phyloP scores from a whole-genome alignment of 2,797 vertebrate species.

The Xenentodon cancila region DNA sequence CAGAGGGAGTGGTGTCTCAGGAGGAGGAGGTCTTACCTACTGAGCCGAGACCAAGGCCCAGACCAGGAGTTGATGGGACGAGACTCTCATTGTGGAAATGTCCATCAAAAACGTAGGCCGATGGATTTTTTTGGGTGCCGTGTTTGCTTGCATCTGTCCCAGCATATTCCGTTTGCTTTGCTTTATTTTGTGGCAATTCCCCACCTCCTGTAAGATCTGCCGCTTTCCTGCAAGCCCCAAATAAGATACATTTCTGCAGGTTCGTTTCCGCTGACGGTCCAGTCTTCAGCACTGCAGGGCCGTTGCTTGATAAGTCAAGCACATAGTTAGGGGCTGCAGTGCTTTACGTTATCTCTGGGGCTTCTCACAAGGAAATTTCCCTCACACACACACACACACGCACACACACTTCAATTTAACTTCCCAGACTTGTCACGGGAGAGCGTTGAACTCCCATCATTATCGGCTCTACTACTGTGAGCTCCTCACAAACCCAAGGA shows the following conservation, averaged over 20 bases:
- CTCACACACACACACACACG: not conserved
- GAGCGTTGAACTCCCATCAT: conserved; percentile 39
- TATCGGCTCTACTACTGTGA: conserved; percentile 57
- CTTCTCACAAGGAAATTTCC: conserved; percentile 15
- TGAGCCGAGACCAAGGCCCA: conserved; percentile 45
- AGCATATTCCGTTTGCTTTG: conserved; percentile 33
- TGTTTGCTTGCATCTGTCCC: conserved; percentile 33
- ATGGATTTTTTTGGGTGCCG: conserved; percentile 39
- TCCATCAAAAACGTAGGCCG: conserved; percentile 73
- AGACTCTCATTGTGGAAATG: conserved; percentile 68
- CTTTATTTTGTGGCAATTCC: conserved; percentile 18
- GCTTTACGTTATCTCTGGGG: conserved; percentile 52
- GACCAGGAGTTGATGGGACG: conserved; percentile 62
- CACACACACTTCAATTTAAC: conserved; percentile 13
- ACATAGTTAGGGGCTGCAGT: conserved; percentile 23
- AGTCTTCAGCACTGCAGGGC: conserved; percentile 35
- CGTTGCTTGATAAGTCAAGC: conserved; percentile 52
- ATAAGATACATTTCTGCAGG: conserved; percentile 27
- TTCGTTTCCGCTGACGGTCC: conserved; percentile 63
- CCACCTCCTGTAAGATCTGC: conserved; percentile 3
- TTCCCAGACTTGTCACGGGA: conserved; percentile 36
- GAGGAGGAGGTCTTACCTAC: conserved; percentile 41
- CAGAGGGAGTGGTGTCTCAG: conserved; percentile 38
- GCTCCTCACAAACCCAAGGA: conserved; percentile 57
- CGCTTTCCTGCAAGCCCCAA: conserved; percentile 30